A percentile compares a stretch with the other conserved stretches of the same genome.
Conservation (phyloP, 2,888 invertebrate genomes). For the Drosophila lacicola region DNA sequence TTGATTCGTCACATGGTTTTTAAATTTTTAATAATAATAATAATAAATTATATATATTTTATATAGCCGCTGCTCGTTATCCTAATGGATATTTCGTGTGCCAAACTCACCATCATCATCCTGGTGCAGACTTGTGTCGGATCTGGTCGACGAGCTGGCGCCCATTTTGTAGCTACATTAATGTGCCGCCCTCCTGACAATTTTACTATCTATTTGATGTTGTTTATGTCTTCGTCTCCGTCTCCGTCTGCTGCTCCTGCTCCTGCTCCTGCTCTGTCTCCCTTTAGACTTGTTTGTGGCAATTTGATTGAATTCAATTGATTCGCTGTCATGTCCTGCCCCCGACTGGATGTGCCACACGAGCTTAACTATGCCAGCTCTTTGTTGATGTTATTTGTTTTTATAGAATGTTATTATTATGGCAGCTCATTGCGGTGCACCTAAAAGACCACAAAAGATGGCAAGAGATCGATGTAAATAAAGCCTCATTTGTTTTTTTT, state of each 20-base stretch:
- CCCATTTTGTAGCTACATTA: conserved; percentile 82
- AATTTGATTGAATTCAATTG: conserved; percentile 60
- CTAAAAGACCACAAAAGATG: conserved; percentile 24
- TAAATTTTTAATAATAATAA: no score
- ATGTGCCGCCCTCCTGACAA: conserved; percentile 45
- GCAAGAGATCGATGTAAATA: background rate
- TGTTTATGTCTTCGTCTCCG: conserved; percentile 9
- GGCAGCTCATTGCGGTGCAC: conserved; percentile 17
- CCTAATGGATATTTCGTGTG: background rate
- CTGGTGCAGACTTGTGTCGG: conserved; percentile 82
- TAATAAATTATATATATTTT: no score
- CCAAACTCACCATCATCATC: conserved; percentile 84
- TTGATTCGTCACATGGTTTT: no score
- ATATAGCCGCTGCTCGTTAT: no score
- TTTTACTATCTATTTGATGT: conserved; percentile 36
- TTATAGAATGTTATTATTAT: conserved; percentile 4
- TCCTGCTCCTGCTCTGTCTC: background rate
- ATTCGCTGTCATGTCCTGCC: conserved; percentile 42
- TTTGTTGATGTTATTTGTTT: conserved; percentile 5
- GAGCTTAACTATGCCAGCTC: conserved; percentile 6
- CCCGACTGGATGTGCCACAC: conserved; percentile 6
- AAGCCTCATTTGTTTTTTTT: background rate
- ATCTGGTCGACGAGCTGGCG: conserved; percentile 84
- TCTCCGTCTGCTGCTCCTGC: conserved; percentile 3
- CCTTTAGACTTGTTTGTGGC: conserved; percentile 27